phyloP scores from a whole-genome alignment of 2,797 vertebrate species.

The Rhynchonycteris naso region DNA sequence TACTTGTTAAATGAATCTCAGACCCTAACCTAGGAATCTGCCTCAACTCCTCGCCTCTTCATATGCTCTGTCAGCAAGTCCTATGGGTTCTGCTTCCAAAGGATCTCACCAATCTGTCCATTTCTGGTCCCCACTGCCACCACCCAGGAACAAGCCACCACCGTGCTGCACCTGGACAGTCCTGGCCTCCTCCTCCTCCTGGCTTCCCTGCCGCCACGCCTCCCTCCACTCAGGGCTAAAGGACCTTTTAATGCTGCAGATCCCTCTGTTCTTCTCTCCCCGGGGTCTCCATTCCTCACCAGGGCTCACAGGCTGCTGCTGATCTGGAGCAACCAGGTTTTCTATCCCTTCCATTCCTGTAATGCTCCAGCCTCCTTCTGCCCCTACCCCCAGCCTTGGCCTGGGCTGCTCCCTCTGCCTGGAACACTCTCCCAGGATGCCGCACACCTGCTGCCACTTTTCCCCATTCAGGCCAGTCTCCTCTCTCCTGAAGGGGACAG shows the following conservation, averaged over 20 bases:
- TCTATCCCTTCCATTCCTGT: not conserved
- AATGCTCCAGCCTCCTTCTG: not conserved
- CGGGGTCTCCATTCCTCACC: not conserved
- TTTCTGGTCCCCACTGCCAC: not conserved
- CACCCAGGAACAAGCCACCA: not conserved
- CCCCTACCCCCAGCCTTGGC: not conserved
- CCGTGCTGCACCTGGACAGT: not conserved
- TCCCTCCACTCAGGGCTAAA: not conserved
- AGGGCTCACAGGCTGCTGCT: not conserved
- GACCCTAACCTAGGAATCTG: not conserved
- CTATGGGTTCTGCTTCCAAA: not conserved
- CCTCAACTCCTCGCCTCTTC: not conserved
- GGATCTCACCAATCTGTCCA: not conserved
- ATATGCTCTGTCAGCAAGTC: not conserved
- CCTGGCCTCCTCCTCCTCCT: not conserved
- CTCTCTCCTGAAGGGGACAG: accelerated
- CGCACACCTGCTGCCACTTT: accelerated
- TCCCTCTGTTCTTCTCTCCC: not conserved
- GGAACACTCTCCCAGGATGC: too few relatives aligned
- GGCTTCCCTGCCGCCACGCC: not conserved
- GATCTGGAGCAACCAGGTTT: accelerated
- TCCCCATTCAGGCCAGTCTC: not conserved
- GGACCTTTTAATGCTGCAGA: accelerated
- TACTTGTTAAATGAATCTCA: not conserved
- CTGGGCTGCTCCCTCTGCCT: not conserved